These are phyloP conservation scores for Stigmatopora argus DNA, from an alignment of 2,113 vertebrate species.

Conservation along the genomic window DNA sequence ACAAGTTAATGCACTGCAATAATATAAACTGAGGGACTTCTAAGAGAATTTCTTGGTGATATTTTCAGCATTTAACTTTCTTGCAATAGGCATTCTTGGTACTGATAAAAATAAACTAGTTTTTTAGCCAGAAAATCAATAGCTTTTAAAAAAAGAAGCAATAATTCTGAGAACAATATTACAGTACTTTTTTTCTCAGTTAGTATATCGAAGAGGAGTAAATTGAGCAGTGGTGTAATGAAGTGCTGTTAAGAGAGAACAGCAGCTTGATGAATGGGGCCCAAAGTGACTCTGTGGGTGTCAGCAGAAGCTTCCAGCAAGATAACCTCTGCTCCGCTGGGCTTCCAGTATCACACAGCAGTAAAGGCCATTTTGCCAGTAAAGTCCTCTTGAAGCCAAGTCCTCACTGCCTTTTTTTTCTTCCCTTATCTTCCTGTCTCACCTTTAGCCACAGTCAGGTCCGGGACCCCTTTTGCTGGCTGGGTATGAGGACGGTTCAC, in stretches of 20 bases:
- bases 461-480: conserved; percentile 77
- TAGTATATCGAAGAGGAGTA: conserved; percentile 61
- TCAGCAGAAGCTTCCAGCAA: conserved; percentile 54
- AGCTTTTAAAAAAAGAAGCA: neutral
- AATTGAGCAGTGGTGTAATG: conserved; percentile 67
- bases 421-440: conserved; percentile 29
- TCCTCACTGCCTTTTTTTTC: conserved; percentile 6
- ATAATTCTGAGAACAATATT: neutral
- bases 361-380: conserved; percentile 29
- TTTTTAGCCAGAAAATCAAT: neutral
- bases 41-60: neutral
- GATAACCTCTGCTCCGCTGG: conserved; percentile 46
- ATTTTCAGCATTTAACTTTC: neutral
- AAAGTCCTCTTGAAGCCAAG: conserved; percentile 6
- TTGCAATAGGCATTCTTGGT: neutral
- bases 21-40: neutral
- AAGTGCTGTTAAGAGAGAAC: conserved; percentile 51
- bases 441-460: conserved; percentile 66
- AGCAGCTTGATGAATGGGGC: conserved; percentile 60
- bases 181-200: conserved; percentile 12
- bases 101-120: neutral
- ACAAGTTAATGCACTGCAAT: neutral
- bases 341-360: conserved; percentile 28
- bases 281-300: conserved; percentile 43
- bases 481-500: conserved; percentile 90